Base-by-base conservation (phyloP, 2,888 invertebrate species). In the Ormyrus thymus region DNA sequence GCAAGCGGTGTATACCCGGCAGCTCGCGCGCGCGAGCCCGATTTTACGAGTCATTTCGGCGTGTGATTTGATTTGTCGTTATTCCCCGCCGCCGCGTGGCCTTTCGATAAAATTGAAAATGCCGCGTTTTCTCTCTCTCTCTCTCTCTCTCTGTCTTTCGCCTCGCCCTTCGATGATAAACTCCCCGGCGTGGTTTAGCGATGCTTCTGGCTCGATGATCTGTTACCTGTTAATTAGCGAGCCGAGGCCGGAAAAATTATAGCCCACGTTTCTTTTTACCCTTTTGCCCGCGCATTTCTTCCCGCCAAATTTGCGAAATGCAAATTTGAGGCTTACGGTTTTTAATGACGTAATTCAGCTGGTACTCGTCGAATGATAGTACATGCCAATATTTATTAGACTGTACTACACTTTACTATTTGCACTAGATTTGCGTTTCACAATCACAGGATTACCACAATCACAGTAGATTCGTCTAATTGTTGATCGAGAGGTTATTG, bases 41-140 rank as follows among this genome's bases (percentile, higher is more conserved):
- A 81, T 84, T 85, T 86, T 86, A 86, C 84, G 83, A 83, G 78
- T 84, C 85, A 84, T 84, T 85, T 86, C 81, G 83, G 80, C 80
- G 81, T 83, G 83, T 83, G 85, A 86, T 86, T 86, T 79, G 69
- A 74, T 74, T 79, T 84, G 85, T 86, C 83, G 83, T 72, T 58
- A 66, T 29, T 76, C 73, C 61, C 46, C 13, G 50, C 61, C 29
- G 13, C 5, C 29, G 53, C 48, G 15, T 29, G 29, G 29, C 55
- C 29, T 50, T 56, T 9, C 51, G 70, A 71, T 65, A 59, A 59
- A 70, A 58, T 70, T 70, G 56, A 8, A 75, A 70, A 76, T 13
- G 56, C n/a, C 45, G 56, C 70, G 45, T 56, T 64, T 62, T 70
- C 55, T 56, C 45, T 68, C 7, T 9, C 7, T 29, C 43, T 10